Evolutionary conservation across 2,888 invertebrate genomes (phyloP).

Genomic region (Polyploca ridens): DNA sequence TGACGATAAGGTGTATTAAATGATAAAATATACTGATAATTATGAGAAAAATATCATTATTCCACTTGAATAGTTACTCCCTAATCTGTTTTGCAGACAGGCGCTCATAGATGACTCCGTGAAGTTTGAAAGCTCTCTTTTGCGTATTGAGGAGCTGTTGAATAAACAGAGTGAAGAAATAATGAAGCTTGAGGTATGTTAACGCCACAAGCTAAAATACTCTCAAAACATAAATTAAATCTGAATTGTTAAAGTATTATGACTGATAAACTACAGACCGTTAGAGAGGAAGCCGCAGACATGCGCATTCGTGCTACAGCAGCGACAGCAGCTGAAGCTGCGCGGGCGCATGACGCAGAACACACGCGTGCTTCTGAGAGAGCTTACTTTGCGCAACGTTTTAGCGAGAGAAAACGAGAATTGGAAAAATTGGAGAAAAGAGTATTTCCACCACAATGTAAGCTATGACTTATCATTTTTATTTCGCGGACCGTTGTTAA

Average conservation of each 20-base stretch:
- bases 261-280: conserved; percentile 69
- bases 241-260: background rate
- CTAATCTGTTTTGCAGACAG: conserved; percentile 57
- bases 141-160: conserved; percentile 87
- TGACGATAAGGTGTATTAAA: conserved; percentile 84
- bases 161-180: conserved; percentile 89
- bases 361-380: conserved; percentile 87
- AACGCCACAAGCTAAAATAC: background rate
- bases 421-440: conserved; percentile 91
- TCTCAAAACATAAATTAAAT: background rate
- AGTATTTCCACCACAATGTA: conserved; percentile 86
- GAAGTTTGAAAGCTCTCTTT: conserved; percentile 89
- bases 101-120: conserved; percentile 89
- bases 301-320: conserved; percentile 89
- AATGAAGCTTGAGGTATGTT: conserved; percentile 87
- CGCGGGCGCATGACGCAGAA: conserved; percentile 87
- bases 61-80: too few relatives aligned
- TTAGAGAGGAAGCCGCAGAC: conserved; percentile 89
- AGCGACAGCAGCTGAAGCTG: conserved; percentile 88
- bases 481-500: too few relatives aligned
- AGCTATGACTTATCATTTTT: background rate
- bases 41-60: too few relatives aligned
- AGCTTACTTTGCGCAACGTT: conserved; percentile 87
- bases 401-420: conserved; percentile 89
- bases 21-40: background rate